Evolutionary conservation across 2,797 vertebrate species (phyloP).

Genomic region (Pteropus rufus): DNA sequence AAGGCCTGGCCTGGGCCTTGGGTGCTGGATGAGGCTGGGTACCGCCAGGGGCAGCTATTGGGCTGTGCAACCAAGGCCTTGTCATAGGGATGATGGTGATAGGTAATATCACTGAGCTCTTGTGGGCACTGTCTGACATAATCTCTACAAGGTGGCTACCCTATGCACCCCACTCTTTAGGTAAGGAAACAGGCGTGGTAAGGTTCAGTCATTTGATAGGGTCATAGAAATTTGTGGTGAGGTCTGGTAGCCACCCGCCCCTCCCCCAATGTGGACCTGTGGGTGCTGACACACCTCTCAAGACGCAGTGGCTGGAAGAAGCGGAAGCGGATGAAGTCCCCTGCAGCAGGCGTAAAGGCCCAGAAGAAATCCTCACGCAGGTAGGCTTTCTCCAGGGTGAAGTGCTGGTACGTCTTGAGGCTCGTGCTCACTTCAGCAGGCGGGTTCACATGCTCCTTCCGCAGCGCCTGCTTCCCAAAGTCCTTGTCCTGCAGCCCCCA

Average conservation of each 20-base stretch:
- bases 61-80: not conserved
- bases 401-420: conserved; percentile 99
- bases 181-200: not conserved
- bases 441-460: conserved; percentile 96
- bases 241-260: not conserved
- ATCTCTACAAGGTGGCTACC: not conserved
- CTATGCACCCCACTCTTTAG: not conserved
- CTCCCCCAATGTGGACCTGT: not conserved
- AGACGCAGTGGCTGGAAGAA: conserved; percentile 97
- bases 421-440: conserved; percentile 97
- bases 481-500: conserved; percentile 90
- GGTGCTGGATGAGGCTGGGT: not conserved
- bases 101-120: not conserved
- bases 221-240: not conserved
- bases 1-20: not conserved
- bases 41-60: not conserved
- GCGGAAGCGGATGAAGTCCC: conserved; percentile 96
- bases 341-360: conserved; percentile 95
- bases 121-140: not conserved
- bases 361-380: conserved; percentile 98
- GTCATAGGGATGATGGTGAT: not conserved
- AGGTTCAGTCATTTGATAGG: not conserved
- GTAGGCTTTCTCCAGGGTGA: conserved; percentile 98
- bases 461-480: conserved; percentile 94
- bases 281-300: conserved; percentile 86